Conservation (phyloP, 2,797 vertebrate genomes). For the Cichlasoma orientale region DNA sequence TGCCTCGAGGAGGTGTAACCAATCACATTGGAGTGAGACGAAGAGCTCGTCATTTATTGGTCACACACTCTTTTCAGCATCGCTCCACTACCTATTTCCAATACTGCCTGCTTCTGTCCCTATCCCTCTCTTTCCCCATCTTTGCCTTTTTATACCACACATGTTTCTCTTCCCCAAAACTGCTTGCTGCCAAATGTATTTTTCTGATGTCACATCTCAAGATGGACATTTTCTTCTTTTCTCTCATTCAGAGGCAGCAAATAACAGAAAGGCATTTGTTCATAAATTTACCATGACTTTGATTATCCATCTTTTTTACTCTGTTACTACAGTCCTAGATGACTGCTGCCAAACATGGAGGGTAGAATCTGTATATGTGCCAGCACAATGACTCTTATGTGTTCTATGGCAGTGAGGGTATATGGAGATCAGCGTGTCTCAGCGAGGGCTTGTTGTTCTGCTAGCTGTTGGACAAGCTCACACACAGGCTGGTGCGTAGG, state of each 20-base stretch:
- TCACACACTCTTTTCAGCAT: conserved; percentile 57
- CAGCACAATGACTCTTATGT: conserved; percentile 52
- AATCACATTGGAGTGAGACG: conserved; percentile 65
- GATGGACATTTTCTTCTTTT: conserved; percentile 20
- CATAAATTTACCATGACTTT: conserved; percentile 31
- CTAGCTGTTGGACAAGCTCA: conserved; percentile 60
- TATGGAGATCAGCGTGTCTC: conserved; percentile 46
- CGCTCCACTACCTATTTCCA: conserved; percentile 40
- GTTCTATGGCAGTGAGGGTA: conserved; percentile 48
- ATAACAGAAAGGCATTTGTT: conserved; percentile 30
- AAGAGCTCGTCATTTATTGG: conserved; percentile 73
- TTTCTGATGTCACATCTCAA: conserved; percentile 41
- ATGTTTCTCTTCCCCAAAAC: conserved; percentile 43
- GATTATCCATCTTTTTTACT: conserved; percentile 26
- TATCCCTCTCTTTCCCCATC: conserved; percentile 51
- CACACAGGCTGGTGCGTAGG: conserved; percentile 78
- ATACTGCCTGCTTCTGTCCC: conserved; percentile 28
- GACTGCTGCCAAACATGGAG: conserved; percentile 53
- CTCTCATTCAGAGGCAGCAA: conserved; percentile 6
- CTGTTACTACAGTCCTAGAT: conserved; percentile 24
- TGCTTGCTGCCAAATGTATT: conserved; percentile 32
- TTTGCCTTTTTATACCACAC: conserved; percentile 17
- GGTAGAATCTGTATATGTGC: conserved; percentile 41
- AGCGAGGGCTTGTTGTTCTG: conserved; percentile 57
- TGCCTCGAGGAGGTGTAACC: conserved; percentile 70